Percentiles rank a stretch among this genome's conserved stretches.
Evolutionary conservation across 2,888 invertebrate genomes (phyloP).

Genomic region (Brachypterus glaber): DNA sequence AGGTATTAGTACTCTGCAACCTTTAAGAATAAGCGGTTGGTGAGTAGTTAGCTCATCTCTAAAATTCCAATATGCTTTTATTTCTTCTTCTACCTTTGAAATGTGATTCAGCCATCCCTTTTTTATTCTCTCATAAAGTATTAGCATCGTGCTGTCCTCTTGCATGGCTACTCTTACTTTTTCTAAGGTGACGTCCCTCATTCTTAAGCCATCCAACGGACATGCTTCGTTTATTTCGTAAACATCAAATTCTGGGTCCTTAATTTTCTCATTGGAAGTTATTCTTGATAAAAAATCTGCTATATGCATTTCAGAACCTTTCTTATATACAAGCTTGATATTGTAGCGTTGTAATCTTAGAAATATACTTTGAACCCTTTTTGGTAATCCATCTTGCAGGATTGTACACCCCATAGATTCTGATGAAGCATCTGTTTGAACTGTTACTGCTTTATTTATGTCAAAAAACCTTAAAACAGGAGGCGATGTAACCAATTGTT

Average conservation of each 20-base stretch:
- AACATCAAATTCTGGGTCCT: not conserved
- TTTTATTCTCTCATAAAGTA: not conserved
- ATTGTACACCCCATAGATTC: not conserved
- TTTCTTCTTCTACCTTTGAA: not conserved
- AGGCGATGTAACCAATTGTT: not conserved
- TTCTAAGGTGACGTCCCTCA: slow-evolving; percentile 5
- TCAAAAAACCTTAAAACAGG: not conserved
- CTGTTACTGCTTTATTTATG: not conserved
- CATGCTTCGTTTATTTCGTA: slow-evolving; percentile 6
- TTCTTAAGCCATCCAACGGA: slow-evolving; percentile 3
- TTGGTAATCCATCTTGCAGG: not conserved
- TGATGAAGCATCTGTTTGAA: slow-evolving; percentile 4
- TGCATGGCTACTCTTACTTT: slow-evolving; percentile 4
- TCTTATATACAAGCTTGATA: slow-evolving; percentile 1
- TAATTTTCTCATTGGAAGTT: not conserved
- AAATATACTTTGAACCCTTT: not conserved
- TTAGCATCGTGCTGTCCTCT: not conserved
- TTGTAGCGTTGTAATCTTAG: slow-evolving; percentile 3
- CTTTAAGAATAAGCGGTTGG: slow-evolving; percentile 6
- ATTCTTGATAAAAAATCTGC: slow-evolving; percentile 3
- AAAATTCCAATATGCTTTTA: slow-evolving; percentile 6
- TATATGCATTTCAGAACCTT: slow-evolving; percentile 2
- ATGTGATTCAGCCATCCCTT: not conserved
- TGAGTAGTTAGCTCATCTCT: slow-evolving; percentile 8
- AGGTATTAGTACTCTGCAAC: slow-evolving; percentile 6